Conservation (phyloP, 2,888 invertebrate species). For the Malthinus seriepunctatus region DNA sequence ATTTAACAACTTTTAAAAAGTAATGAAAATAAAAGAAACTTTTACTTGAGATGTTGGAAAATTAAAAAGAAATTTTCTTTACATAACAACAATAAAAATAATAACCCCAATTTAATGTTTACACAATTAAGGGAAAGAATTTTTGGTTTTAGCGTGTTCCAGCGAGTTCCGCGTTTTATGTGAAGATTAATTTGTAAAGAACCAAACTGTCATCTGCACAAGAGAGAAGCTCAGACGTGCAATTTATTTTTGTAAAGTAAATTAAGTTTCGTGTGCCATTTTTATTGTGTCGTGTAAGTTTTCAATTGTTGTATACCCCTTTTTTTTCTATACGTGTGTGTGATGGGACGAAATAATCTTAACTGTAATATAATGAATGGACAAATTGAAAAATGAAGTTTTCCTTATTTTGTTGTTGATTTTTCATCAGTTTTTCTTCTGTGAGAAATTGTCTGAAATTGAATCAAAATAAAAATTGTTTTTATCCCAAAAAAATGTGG, state of each 20-base stretch:
- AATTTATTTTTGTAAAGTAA: constrained; percentile 16
- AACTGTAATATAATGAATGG: not conserved
- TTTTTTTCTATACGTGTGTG: not conserved
- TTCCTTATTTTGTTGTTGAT: no score
- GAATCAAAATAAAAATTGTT: no score
- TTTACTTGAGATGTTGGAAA: no score
- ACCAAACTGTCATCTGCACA: constrained; percentile 9
- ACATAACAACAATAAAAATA: no score
- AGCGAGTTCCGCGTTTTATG: constrained; percentile 2
- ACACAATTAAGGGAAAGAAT: constrained; percentile 1
- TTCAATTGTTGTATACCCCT: constrained; percentile 5
- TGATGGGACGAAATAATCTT: no score
- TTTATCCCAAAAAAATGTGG: no score
- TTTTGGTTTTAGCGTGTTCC: not conserved
- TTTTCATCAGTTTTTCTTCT: no score
- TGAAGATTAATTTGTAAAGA: constrained; percentile 15
- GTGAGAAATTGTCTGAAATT: no score
- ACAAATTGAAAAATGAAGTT: constrained; percentile 1
- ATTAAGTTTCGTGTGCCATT: constrained; percentile 11
- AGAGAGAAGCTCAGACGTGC: constrained; percentile 11
- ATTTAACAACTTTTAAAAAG: no score
- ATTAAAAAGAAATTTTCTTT: no score
- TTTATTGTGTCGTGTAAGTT: constrained; percentile 11
- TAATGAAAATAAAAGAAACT: no score
- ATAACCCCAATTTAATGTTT: constrained; percentile 4